Percentiles rank a stretch among this genome's conserved stretches.
phyloP scores from a whole-genome alignment of 2,888 invertebrate species.

The Ceraclea dissimilis region DNA sequence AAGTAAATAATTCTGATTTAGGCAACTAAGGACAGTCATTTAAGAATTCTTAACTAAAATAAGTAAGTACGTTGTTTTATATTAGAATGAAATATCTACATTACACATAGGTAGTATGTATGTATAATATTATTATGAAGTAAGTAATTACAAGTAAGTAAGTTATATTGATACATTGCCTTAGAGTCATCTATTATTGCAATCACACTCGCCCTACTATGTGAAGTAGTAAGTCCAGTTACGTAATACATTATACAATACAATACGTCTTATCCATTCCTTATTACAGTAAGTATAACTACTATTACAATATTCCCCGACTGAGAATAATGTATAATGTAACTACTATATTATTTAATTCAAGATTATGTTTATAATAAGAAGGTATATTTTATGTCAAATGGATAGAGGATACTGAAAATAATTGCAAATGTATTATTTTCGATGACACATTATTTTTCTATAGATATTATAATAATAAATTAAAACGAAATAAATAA shows the following conservation, averaged over 20 bases:
- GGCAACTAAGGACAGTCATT: conserved; percentile 1
- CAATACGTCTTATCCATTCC: neutral
- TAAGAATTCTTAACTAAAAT: neutral
- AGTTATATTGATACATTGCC: neutral
- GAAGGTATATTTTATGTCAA: neutral
- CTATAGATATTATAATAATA: neutral
- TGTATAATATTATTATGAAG: conserved; percentile 10
- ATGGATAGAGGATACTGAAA: neutral
- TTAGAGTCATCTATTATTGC: conserved; percentile 24
- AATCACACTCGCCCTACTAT: conserved; percentile 22
- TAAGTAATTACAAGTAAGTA: neutral
- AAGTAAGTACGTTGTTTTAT: neutral
- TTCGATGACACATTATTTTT: neutral
- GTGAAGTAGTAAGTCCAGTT: neutral
- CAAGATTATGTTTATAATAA: too few species aligned
- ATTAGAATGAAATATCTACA: too few species aligned
- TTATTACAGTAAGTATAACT: neutral
- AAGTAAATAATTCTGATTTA: neutral
- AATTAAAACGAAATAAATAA: neutral
- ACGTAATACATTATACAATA: neutral
- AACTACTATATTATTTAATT: too few species aligned
- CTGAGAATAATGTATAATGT: too few species aligned
- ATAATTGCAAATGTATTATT: neutral
- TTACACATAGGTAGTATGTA: conserved; percentile 16
- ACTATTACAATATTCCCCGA: neutral